Conservation (phyloP, 1,140 invertebrate genomes). For the Penaeus japonicus region DNA sequence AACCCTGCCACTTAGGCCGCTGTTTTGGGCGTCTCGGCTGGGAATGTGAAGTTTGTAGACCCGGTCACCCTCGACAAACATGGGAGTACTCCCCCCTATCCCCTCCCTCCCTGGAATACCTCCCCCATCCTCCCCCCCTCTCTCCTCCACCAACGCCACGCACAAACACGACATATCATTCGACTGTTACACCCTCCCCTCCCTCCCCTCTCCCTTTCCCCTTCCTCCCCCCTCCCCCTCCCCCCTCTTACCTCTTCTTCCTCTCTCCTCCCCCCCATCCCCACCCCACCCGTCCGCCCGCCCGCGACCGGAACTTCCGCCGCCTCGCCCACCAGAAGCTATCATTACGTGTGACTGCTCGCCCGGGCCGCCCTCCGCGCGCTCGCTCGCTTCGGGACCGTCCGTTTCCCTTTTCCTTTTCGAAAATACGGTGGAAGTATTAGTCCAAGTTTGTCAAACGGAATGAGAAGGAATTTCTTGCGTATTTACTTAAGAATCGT, state of each 20-base stretch:
- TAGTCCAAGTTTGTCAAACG: too few relatives aligned
- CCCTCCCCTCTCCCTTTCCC: neutral
- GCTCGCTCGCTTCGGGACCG: too few relatives aligned
- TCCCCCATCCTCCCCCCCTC: neutral
- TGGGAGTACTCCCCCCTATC: neutral
- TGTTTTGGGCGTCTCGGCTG: too few relatives aligned
- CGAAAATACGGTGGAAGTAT: too few relatives aligned
- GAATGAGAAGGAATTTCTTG: too few relatives aligned
- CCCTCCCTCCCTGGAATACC: neutral
- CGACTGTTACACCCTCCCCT: neutral
- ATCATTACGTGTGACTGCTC: neutral
- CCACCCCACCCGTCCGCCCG: neutral
- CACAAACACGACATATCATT: too few relatives aligned
- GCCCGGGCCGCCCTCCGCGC: neutral
- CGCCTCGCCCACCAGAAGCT: conserved; percentile 18
- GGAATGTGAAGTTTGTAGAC: too few relatives aligned
- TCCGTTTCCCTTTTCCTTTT: too few relatives aligned
- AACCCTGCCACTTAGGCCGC: too few relatives aligned
- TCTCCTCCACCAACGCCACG: neutral
- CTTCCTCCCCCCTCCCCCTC: neutral
- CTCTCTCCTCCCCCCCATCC: too few relatives aligned
- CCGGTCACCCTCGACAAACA: too few relatives aligned
- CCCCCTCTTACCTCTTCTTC: neutral
- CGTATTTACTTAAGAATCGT: too few relatives aligned
- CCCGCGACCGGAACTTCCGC: conserved; percentile 16